Base-by-base conservation (phyloP, 2,888 invertebrate species). In the Pyrrhosoma nymphula region DNA sequence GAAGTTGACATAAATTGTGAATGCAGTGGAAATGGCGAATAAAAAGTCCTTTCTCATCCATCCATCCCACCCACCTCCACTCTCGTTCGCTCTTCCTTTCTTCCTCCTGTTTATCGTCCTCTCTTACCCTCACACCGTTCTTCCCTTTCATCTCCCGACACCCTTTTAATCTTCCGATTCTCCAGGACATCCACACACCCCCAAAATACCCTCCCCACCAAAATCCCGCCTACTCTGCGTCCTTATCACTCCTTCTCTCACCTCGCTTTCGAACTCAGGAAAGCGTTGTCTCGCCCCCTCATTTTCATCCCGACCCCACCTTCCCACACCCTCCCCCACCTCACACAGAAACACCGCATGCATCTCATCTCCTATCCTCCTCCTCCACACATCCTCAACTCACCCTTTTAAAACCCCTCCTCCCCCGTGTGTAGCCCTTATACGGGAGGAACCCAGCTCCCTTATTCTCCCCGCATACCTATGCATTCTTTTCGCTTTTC, bases 401-500 rank as follows among this genome's bases (percentile, higher is more conserved):
- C 47, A 18, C 39, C 6, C 39, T 10, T 0, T 30, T 8, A n/a
- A 0, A 16, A 8, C 82, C 47, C 8, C 23, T 0, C 47, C 88
- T 18, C 88, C 47, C 39, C 26, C 18, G 2, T 47, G 47, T 47
- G 8, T 60, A 14, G 60, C 60, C 20, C 60, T 20, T 60, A 2
- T 60, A n/a, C 69, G 47, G 47, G 8, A 0, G 69, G 69, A 69
- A 69, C 69, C 6, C 26, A 8, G 69, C 88, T 0, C 88, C 88
- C 88, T 88, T 47, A 30, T 63, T 60, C 60, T 20, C 63, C 60
- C 69, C 47, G 26, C 63, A 69, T 82, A 82, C 35, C 63, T 60
- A 69, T 69, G 47, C 93, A 63, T 69, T 93, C 60, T 91, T 39
- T 26, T 55, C 89, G n/a, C 55, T 55, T 93, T 20, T 47, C 47